A percentile compares a stretch with the other conserved stretches of the same genome.
These are phyloP conservation scores for Sphaerophoria taeniata DNA, from an alignment of 2,888 invertebrate genomes.

Conservation along the genomic window DNA sequence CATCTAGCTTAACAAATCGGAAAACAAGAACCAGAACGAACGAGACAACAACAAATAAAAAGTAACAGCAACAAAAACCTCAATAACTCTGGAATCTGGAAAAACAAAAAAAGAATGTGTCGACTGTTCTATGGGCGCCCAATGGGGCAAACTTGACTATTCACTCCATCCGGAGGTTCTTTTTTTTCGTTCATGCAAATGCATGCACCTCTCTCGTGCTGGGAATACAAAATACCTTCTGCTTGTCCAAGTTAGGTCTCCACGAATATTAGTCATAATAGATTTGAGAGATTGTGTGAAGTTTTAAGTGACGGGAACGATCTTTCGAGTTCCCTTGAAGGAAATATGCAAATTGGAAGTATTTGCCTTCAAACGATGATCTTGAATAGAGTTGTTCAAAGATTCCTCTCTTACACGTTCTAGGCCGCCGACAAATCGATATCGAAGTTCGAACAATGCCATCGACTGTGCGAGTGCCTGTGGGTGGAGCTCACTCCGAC, in stretches of 20 bases:
- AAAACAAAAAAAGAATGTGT: slow-evolving; percentile 1
- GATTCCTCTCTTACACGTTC: not conserved
- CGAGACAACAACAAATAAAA: slow-evolving; percentile 9
- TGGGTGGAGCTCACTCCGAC: slow-evolving; percentile 52
- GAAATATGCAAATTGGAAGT: not conserved
- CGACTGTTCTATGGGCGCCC: not conserved
- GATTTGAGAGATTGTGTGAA: slow-evolving; percentile 50
- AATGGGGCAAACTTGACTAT: not conserved
- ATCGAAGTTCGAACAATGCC: slow-evolving; percentile 33
- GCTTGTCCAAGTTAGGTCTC: slow-evolving; percentile 34
- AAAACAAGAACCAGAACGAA: slow-evolving; percentile 18
- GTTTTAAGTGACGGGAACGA: slow-evolving; percentile 13
- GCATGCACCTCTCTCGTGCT: slow-evolving; percentile 25
- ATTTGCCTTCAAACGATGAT: not conserved
- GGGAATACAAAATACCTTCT: slow-evolving; percentile 36
- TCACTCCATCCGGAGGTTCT: not conserved
- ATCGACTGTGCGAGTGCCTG: slow-evolving; percentile 38
- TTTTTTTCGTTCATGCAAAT: not conserved
- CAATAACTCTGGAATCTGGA: slow-evolving; percentile 7
- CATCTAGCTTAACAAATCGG: slow-evolving; percentile 38
- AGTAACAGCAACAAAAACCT: not conserved
- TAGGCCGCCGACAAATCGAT: slow-evolving; percentile 34
- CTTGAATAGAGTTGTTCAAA: slow-evolving; percentile 23
- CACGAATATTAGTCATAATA: slow-evolving; percentile 26
- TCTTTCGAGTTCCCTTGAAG: not conserved